Percentiles rank a stretch among this genome's conserved stretches.
Evolutionary conservation across 1,140 invertebrate species (phyloP).

Genomic region (Pogonognathellus flavescens): DNA sequence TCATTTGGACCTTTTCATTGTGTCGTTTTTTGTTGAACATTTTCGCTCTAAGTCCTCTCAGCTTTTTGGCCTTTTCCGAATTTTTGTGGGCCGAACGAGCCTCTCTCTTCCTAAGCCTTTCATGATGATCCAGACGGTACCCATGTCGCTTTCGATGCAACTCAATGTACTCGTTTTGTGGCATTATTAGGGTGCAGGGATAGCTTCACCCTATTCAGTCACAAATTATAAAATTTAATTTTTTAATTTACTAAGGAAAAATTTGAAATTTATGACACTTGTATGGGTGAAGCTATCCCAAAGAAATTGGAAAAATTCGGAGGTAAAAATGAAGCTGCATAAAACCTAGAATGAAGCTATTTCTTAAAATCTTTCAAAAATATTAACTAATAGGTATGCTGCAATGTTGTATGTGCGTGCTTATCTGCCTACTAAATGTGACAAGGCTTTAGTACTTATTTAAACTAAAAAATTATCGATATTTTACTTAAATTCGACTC

Average conservation of each 20-base stretch:
- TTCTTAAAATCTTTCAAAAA: neutral
- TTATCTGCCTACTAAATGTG: neutral
- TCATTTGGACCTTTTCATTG: constrained; percentile 99
- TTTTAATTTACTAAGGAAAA: neutral
- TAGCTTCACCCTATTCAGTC: constrained; percentile 46
- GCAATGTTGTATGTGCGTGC: neutral
- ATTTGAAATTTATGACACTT: neutral
- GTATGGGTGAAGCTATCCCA: constrained; percentile 34
- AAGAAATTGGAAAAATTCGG: neutral
- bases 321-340: neutral
- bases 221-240: constrained; percentile 33
- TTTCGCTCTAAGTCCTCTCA: constrained; percentile 97
- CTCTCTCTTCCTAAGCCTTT: constrained; percentile 94
- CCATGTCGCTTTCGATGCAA: constrained; percentile 96
- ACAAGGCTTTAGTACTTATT: neutral
- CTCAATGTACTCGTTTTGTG: constrained; percentile 99
- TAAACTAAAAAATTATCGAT: neutral
- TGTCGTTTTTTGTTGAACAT: constrained; percentile 96
- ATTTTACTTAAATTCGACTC: neutral
- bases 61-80: constrained; percentile 88
- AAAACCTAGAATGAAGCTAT: neutral
- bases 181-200: constrained; percentile 77
- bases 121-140: constrained; percentile 96
- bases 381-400: neutral
- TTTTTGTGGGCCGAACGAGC: constrained; percentile 92